These are phyloP conservation scores for Aphrocallistes beatrix DNA, from an alignment of 37 sponge, comb jelly and placozoan genomes.

Conservation along the genomic window DNA sequence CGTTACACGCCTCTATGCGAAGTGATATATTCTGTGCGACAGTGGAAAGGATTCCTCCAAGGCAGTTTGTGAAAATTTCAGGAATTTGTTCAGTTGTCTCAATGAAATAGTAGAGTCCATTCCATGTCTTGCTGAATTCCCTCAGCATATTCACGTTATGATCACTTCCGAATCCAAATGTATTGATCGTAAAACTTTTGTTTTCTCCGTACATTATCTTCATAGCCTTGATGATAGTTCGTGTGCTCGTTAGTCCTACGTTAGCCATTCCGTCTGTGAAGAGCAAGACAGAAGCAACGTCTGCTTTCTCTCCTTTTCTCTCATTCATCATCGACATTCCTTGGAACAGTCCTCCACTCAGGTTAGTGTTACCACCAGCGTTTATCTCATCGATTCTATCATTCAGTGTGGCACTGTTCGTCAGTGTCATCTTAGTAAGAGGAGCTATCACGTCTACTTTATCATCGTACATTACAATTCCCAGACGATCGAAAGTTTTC, in stretches of 20 bases:
- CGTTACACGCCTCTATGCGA: background rate
- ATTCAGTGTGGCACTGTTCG: constrained; percentile 36
- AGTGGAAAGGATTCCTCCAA: constrained; percentile 27
- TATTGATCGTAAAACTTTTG: background rate
- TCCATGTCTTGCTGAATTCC: background rate
- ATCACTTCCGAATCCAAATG: constrained; percentile 25
- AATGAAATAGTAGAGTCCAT: constrained; percentile 23
- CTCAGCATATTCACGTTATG: constrained; percentile 12
- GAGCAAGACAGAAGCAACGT: constrained; percentile 75
- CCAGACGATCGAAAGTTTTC: constrained; percentile 38
- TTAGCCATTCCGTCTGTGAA: constrained; percentile 83
- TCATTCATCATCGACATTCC: constrained; percentile 25
- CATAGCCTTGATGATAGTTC: constrained; percentile 53
- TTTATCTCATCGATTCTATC: constrained; percentile 26
- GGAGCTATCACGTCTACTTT: constrained; percentile 34
- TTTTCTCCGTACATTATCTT: constrained; percentile 19
- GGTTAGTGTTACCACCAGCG: constrained; percentile 50
- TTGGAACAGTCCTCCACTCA: constrained; percentile 67
- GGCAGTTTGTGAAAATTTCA: constrained; percentile 24
- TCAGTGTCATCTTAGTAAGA: constrained; percentile 44
- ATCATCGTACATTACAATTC: constrained; percentile 60
- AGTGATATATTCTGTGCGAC: constrained; percentile 25
- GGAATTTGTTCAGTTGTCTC: constrained; percentile 21
- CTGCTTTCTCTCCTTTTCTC: constrained; percentile 23
- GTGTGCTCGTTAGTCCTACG: constrained; percentile 33